Evolutionary conservation across 2,797 vertebrate species (phyloP), one percentile per base, ranked within the genome.

Genomic region (Enteromius thamalakanensis): DNA sequence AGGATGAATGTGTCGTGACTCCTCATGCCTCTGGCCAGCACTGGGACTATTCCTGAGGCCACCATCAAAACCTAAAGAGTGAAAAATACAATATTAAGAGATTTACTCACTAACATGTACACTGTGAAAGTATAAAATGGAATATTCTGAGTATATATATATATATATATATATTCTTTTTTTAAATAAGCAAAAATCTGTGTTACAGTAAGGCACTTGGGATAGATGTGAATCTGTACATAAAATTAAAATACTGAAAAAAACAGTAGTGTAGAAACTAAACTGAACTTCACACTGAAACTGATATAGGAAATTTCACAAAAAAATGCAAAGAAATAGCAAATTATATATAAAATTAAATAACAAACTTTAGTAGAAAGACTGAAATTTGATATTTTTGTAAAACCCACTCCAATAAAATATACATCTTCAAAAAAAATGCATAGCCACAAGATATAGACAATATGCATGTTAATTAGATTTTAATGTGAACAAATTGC

Each of bases 1-100:
- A 40, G 58, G 83, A 75, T 79, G 23, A 80, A 75, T 40, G 40
- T 71, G 53, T 79, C 10, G 68, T 70, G 42, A 81, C 79, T 37
- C 34, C 81, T 71, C 85, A 87, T 86, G 84, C 87, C 81, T 85
- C 58, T 19, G 23, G 75, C 65, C 86, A 76, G 87, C 79, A 77
- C 81, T 34, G 85, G 86, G 79, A 86, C 81, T 87, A 88, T 92
- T 91, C 93, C 92, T 92, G 91, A 94, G 92, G 90, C 88, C 87
- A 91, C 86, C 83, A 84, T 64, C 51, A 62, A 80, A 29, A 80
- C 71, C 78, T 80, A 23, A 3, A 69, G 14, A 67, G 11, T 45
- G 8, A 64, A 45, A 37, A 45, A 58, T 4, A 9, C 17, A 23
- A 55, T 64, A 74, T 5, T 32, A 0, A 17, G 34, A 58, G 17